Evolutionary conservation across 1,140 invertebrate genomes (phyloP).

Genomic region (Drosophila baimaii): DNA sequence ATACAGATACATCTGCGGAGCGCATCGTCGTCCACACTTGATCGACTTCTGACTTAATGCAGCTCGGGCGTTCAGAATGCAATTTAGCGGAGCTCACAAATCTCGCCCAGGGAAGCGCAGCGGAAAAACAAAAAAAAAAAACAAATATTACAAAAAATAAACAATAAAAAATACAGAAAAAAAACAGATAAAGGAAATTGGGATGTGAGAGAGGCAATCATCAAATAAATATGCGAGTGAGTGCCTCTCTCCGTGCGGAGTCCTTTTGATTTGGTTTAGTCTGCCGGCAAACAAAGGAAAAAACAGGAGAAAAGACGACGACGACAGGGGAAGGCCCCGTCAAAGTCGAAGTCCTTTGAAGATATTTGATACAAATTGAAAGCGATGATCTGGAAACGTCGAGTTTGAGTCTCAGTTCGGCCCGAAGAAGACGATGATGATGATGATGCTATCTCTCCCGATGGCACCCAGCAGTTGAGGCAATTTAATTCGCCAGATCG

Average conservation of each 20-base stretch:
- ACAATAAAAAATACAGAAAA: neutral
- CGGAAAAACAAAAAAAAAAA: neutral
- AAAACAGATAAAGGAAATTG: slow-evolving; percentile 12
- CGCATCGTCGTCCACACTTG: slow-evolving; percentile 62
- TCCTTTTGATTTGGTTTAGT: slow-evolving; percentile 32
- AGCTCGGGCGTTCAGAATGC: slow-evolving; percentile 60
- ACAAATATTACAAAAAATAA: neutral
- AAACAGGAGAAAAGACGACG: slow-evolving; percentile 16
- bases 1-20: slow-evolving; percentile 16
- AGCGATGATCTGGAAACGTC: slow-evolving; percentile 81
- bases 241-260: slow-evolving; percentile 44
- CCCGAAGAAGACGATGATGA: slow-evolving; percentile 10
- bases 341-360: slow-evolving; percentile 64
- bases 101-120: neutral
- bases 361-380: slow-evolving; percentile 78
- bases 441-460: neutral
- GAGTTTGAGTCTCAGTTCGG: slow-evolving; percentile 35
- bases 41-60: slow-evolving; percentile 77
- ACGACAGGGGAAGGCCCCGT: slow-evolving; percentile 24
- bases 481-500: slow-evolving; percentile 49
- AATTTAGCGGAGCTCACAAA: slow-evolving; percentile 63
- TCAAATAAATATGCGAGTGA: slow-evolving; percentile 50
- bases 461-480: slow-evolving; percentile 10
- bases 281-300: slow-evolving; percentile 25
- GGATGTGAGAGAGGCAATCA: slow-evolving; percentile 45